Evolutionary conservation across 1,140 invertebrate genomes (phyloP), one percentile per base, ranked within the genome.

Genomic region (Subanguina moxae): DNA sequence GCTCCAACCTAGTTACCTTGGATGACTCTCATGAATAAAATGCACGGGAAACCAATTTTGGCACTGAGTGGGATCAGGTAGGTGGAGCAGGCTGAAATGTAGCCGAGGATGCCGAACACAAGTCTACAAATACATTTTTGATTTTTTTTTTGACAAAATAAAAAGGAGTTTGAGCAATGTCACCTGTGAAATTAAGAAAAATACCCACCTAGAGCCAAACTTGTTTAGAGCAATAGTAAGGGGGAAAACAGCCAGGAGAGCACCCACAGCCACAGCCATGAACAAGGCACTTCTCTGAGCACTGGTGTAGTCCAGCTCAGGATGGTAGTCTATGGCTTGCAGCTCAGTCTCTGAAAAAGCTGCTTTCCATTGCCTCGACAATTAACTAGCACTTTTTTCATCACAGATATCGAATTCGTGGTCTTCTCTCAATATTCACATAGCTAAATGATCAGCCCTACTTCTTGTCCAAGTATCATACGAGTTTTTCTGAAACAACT

Each of bases 261-360:
- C 70, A n/a, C 80, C 80, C 11, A 82, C 73, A 25, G 80, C 80
- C 11, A 82, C 80, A n/a, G 77, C 66, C 65, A 78, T 75, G 52
- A 82, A 82, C 1, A 82, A 63, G 13, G 71, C 57, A 25, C 78
- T 82, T 30, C 75, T 63, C 62, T 78, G 71, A 5, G 68, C 61
- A 48, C 67, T 70, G 28, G 43, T 64, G 65, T 82, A 82, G 43
- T 82, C 79, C 11, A 78, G 65, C 46, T 82, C 70, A 32, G 61
- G 65, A n/a, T 64, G 67, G 32, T 80, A 75, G 52, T 58, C 73
- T 45, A 19, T 30, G n/a, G 70, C 59, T 42, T 48, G 30, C 30
- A 27, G 56, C 46, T 72, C 72, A 23, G 78, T 32, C 17, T 64
- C 57, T 56, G 46, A 1, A 32, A 43, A 38, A 38, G 32, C n/a